phyloP scores from a whole-genome alignment of 2,888 invertebrate genomes.

The Bombylius major region DNA sequence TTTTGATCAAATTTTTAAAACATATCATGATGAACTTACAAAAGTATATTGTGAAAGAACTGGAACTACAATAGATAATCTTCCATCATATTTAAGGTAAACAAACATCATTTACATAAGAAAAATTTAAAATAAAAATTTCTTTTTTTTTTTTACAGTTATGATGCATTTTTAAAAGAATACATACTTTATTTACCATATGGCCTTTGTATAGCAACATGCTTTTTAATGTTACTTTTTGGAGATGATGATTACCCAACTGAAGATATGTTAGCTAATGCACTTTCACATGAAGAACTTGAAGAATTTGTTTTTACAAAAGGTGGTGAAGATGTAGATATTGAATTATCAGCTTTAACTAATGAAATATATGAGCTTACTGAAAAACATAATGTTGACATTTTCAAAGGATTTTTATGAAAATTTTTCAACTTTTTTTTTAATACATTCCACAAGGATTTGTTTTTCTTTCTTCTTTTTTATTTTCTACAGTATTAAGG shows the following conservation, averaged over 20 bases:
- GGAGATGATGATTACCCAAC: slow-evolving; percentile 15
- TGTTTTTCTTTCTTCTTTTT: too few species aligned
- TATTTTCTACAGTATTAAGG: too few species aligned
- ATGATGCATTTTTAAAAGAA: slow-evolving; percentile 24
- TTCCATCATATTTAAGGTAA: slow-evolving; percentile 27
- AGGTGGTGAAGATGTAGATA: slow-evolving; percentile 28
- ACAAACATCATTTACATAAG: too few species aligned
- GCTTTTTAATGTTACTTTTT: slow-evolving; percentile 24
- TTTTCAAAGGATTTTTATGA: not conserved
- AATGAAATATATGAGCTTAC: not conserved
- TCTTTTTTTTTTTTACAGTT: slow-evolving; percentile 14
- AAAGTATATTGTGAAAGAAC: slow-evolving; percentile 14
- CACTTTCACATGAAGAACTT: slow-evolving; percentile 14
- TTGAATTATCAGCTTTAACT: slow-evolving; percentile 25
- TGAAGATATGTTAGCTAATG: slow-evolving; percentile 17
- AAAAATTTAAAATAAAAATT: too few species aligned
- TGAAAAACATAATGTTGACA: not conserved
- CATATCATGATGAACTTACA: slow-evolving; percentile 23
- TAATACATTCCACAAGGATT: too few species aligned
- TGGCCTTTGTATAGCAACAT: slow-evolving; percentile 19
- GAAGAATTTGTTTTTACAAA: slow-evolving; percentile 12
- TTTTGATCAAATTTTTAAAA: slow-evolving; percentile 26
- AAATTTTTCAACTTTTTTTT: not conserved
- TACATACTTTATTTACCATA: slow-evolving; percentile 27
- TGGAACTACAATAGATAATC: not conserved